A percentile compares a stretch with the other conserved stretches of the same genome.
phyloP scores from a whole-genome alignment of 2,113 vertebrate species.

The Craseonycteris thonglongyai region DNA sequence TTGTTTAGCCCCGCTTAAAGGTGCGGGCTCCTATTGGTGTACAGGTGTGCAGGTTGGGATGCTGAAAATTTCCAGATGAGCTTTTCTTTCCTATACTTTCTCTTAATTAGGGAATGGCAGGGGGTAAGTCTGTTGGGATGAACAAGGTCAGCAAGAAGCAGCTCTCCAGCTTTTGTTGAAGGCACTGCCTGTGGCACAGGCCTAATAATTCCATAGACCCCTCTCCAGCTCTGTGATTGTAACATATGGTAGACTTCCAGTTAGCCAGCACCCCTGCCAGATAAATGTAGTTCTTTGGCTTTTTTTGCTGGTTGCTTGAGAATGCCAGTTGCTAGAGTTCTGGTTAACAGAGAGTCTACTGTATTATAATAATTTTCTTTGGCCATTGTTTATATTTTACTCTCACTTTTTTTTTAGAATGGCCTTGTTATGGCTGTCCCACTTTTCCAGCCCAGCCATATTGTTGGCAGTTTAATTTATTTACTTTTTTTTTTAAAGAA shows the following conservation, averaged over 20 bases:
- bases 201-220: not conserved
- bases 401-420: conserved; percentile 50
- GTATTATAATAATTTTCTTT: conserved; percentile 60
- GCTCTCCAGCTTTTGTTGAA: conserved; percentile 28
- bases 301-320: too few relatives aligned
- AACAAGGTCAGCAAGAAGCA: conserved; percentile 4
- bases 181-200: not conserved
- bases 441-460: conserved; percentile 28
- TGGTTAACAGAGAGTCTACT: too few relatives aligned
- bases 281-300: too few relatives aligned
- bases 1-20: not conserved
- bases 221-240: conserved; percentile 52
- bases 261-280: too few relatives aligned
- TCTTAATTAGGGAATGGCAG: not conserved
- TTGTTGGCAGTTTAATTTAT: conserved; percentile 80
- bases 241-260: too few relatives aligned
- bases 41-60: not conserved
- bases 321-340: too few relatives aligned
- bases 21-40: not conserved
- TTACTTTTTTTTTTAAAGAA: conserved; percentile 67
- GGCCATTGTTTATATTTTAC: conserved; percentile 47
- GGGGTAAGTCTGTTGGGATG: not conserved
- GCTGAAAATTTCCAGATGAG: not conserved
- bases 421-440: conserved; percentile 35
- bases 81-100: not conserved